phyloP scores from a whole-genome alignment of 2,797 vertebrate species.

The Craterocephalus amniculus region DNA sequence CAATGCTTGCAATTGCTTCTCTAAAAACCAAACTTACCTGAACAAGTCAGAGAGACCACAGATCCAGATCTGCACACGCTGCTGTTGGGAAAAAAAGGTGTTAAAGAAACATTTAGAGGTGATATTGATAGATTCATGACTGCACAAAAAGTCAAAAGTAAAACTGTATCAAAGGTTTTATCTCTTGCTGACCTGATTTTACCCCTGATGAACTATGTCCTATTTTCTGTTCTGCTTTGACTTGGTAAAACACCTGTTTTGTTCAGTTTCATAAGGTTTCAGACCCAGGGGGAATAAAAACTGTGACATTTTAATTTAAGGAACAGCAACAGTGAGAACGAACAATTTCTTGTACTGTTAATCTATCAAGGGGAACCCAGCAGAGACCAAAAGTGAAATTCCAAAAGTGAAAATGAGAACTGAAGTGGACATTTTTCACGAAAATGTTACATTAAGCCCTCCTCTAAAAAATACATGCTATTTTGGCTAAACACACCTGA shows the following conservation, averaged over 20 bases:
- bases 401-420: conserved; percentile 8
- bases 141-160: conserved; percentile 1
- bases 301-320: conserved; percentile 42
- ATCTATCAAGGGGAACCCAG: background rate
- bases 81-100: conserved; percentile 36
- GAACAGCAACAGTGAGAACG: conserved; percentile 50
- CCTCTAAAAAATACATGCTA: background rate
- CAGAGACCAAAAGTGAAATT: background rate
- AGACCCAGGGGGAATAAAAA: conserved; percentile 43
- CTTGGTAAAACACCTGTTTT: conserved; percentile 10
- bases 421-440: background rate
- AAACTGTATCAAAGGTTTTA: background rate
- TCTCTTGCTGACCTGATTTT: conserved; percentile 2
- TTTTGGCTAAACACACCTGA: background rate
- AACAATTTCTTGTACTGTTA: background rate
- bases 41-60: conserved; percentile 85
- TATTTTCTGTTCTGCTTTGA: conserved; percentile 30
- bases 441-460: background rate
- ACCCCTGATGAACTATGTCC: background rate
- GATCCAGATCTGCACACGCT: conserved; percentile 79
- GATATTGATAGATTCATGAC: background rate
- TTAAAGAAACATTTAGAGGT: background rate
- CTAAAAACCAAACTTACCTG: conserved; percentile 80
- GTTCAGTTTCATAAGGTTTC: conserved; percentile 15
- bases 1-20: background rate